Conservation (phyloP, 2,888 invertebrate genomes). For the Fissipunctia ypsillon region DNA sequence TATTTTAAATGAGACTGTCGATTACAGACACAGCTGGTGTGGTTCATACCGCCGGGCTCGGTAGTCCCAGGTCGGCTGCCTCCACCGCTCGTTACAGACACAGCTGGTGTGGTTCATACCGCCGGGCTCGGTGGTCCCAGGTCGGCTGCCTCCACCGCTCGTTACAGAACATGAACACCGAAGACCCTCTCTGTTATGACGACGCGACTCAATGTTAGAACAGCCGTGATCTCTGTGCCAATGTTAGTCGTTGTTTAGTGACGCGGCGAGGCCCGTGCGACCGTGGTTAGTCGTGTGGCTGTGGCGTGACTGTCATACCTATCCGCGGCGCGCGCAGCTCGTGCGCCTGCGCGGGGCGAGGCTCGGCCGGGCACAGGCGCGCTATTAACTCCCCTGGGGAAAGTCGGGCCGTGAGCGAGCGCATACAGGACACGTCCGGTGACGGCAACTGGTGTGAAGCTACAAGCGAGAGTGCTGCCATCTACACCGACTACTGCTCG, state of each 20-base stretch:
- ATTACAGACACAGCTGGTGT: slow-evolving; percentile 7
- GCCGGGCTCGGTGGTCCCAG: slow-evolving; percentile 33
- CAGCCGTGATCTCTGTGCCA: slow-evolving; percentile 78
- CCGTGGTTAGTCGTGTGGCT: slow-evolving; percentile 48
- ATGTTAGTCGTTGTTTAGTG: slow-evolving; percentile 58
- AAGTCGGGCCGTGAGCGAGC: slow-evolving; percentile 70
- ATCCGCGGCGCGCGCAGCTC: slow-evolving; percentile 43
- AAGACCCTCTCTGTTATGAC: slow-evolving; percentile 70
- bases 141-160: slow-evolving; percentile 59
- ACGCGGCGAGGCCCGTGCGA: slow-evolving; percentile 66
- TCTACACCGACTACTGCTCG: slow-evolving; percentile 76
- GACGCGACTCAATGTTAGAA: slow-evolving; percentile 69
- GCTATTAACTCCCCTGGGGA: slow-evolving; percentile 85
- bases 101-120: slow-evolving; percentile 16
- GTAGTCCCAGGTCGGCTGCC: slow-evolving; percentile 50
- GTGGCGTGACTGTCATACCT: slow-evolving; percentile 52
- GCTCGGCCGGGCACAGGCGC: slow-evolving; percentile 77
- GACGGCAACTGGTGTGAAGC: slow-evolving; percentile 48
- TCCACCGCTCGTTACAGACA: slow-evolving; percentile 52
- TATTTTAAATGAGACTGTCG: too few relatives aligned
- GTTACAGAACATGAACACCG: slow-evolving; percentile 54
- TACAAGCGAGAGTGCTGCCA: slow-evolving; percentile 71
- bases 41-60: slow-evolving; percentile 15
- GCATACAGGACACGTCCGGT: slow-evolving; percentile 47
- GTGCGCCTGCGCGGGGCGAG: slow-evolving; percentile 58